Evolutionary conservation across 2,888 invertebrate species (phyloP), one percentile per base, ranked within the genome.

Genomic region (Hyppa rectilinea): DNA sequence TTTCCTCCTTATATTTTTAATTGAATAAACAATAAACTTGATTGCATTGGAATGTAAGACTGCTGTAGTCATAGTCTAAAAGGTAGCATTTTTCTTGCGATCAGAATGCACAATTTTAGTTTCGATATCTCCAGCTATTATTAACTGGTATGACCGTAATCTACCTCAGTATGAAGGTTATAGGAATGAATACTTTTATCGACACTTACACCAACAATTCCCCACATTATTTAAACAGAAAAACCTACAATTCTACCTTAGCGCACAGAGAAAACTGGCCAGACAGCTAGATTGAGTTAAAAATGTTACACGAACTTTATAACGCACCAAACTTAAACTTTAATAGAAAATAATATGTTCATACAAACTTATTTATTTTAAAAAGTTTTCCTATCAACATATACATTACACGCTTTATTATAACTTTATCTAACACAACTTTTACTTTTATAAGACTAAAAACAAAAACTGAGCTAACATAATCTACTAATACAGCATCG

Each of bases 401-500:
- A 47, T n/a, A 55, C 14, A 10, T 55, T n/a, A 60, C 4, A n/a
- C 26, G 12, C 20, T 62, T 62, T 62, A 55, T 60, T 60, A 38
- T 23, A 60, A 59, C 45, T 60, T 61, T 36, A 75, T 55, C 55
- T 34, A 62, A 62, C 10, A 23, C 12, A 61, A 61, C 45, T 60
- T 61, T 66, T 29, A 52, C 38, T 38, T n/a, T 29, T 2, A 59
- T 23, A 50, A 55, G 12, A 56, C 26, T 23, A 50, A 71, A 63
- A 55, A 55, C 56, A 81, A 71, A 69, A 40, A 56, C 31, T 36
- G 49, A 67, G 43, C 58, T 36, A 36, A 63, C 58, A 73, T 53
- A 56, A 66, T 71, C 55, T 83, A 83, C 74, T 72, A 83, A 75
- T 83, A 79, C 38, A 26, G 45, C 65, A 45, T 55, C 65, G 53